A percentile compares a stretch with the other conserved stretches of the same genome.
These are phyloP conservation scores for Scarus forsteni DNA, from an alignment of 2,797 vertebrate species.

Conservation along the genomic window DNA sequence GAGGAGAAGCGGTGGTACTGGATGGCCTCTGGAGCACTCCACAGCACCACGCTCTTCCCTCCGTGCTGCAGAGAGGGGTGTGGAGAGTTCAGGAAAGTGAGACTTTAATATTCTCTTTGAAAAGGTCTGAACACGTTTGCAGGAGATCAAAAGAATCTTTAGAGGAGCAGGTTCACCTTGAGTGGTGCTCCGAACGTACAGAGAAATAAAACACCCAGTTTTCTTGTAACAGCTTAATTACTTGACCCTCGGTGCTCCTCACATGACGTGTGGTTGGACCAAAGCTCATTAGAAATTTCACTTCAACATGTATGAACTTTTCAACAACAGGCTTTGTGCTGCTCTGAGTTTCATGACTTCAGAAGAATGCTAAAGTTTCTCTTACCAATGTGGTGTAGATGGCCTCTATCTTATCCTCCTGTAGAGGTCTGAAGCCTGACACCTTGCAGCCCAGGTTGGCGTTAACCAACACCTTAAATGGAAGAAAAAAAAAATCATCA, in stretches of 20 bases:
- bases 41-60: slow-evolving; percentile 93
- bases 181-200: slow-evolving; percentile 35
- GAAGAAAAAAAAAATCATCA: slow-evolving; percentile 27
- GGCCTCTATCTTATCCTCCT: slow-evolving; percentile 93
- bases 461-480: slow-evolving; percentile 88
- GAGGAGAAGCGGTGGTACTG: slow-evolving; percentile 95
- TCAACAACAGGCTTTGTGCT: not conserved
- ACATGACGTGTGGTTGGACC: slow-evolving; percentile 20
- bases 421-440: slow-evolving; percentile 91
- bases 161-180: slow-evolving; percentile 38
- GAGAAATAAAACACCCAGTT: slow-evolving; percentile 1
- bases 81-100: slow-evolving; percentile 25
- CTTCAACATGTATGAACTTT: not conserved
- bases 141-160: slow-evolving; percentile 50
- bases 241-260: slow-evolving; percentile 25
- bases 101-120: slow-evolving; percentile 58
- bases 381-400: slow-evolving; percentile 95
- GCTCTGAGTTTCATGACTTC: slow-evolving; percentile 14
- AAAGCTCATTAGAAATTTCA: slow-evolving; percentile 44
- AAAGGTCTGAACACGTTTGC: slow-evolving; percentile 46
- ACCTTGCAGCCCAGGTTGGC: slow-evolving; percentile 92
- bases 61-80: slow-evolving; percentile 78
- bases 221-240: slow-evolving; percentile 34
- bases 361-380: not conserved
- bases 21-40: slow-evolving; percentile 94